phyloP scores from a whole-genome alignment of 2,888 invertebrate species.

The Calephelis perditalis region DNA sequence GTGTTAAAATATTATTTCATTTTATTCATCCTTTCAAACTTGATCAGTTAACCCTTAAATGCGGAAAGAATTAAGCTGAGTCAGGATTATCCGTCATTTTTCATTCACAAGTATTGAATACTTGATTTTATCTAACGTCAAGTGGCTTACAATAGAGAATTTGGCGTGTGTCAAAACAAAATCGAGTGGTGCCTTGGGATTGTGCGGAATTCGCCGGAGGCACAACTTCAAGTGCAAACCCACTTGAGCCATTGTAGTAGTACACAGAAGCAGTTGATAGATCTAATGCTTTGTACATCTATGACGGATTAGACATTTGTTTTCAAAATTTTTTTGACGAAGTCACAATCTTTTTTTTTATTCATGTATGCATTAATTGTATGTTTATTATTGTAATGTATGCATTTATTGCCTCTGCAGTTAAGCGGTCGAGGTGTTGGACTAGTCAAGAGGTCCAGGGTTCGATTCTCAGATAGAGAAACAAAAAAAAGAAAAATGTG shows the following conservation, averaged over 20 bases:
- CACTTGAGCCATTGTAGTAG: conserved; percentile 20
- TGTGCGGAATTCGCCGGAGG: conserved; percentile 47
- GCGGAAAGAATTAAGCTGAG: neutral
- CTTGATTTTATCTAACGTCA: conserved; percentile 42
- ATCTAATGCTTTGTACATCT: conserved; percentile 1
- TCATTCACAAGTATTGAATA: conserved; percentile 40
- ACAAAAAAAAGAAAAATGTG: too few relatives aligned
- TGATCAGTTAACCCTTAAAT: neutral
- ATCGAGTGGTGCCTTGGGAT: conserved; percentile 72
- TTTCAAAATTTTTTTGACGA: too few relatives aligned
- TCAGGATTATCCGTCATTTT: neutral
- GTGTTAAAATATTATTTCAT: too few relatives aligned
- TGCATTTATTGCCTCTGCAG: too few relatives aligned
- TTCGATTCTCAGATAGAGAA: too few relatives aligned
- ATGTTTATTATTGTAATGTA: too few relatives aligned
- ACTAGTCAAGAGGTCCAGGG: too few relatives aligned
- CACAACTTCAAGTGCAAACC: conserved; percentile 35
- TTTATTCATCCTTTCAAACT: neutral
- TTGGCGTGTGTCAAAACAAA: conserved; percentile 71
- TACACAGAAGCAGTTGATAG: conserved; percentile 9
- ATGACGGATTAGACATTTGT: conserved; percentile 3
- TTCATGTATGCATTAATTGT: too few relatives aligned
- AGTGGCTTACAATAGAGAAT: conserved; percentile 44
- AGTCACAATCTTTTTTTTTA: too few relatives aligned
- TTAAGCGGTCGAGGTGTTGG: too few relatives aligned